These are phyloP conservation scores for Cassiopea xamachana DNA, from an alignment of 30 jellyfish, hydroid and myxozoan species.

Conservation along the genomic window DNA sequence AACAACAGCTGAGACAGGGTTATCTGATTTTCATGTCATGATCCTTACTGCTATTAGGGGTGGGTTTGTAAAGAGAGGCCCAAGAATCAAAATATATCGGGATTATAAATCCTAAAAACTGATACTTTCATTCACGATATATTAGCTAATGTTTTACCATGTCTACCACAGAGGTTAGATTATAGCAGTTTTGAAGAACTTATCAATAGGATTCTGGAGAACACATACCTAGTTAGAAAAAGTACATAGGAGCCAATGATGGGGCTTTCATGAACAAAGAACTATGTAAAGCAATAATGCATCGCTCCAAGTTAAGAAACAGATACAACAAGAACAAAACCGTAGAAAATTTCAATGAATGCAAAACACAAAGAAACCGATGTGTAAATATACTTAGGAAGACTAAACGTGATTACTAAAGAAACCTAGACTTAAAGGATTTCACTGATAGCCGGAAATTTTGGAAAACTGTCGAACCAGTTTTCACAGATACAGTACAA, in stretches of 20 bases:
- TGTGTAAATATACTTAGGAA: constrained; percentile 1
- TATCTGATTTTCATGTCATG: no score
- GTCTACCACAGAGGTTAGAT: background rate
- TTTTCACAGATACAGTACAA: background rate
- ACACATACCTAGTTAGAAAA: background rate
- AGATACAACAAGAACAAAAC: background rate
- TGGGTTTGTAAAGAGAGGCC: background rate
- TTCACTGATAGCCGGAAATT: background rate
- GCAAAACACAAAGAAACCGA: background rate
- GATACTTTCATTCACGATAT: background rate
- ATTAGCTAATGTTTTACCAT: background rate
- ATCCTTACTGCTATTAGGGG: no score
- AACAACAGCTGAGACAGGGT: no score
- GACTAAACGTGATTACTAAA: background rate
- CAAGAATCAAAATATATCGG: background rate
- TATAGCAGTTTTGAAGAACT: no score
- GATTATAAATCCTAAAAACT: background rate
- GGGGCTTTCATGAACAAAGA: constrained; percentile 2
- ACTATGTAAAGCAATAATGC: constrained; percentile 6
- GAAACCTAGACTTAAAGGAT: background rate
- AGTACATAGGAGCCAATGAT: background rate
- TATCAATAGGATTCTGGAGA: background rate
- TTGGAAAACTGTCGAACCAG: constrained; percentile 5
- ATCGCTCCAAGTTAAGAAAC: constrained; percentile 8
- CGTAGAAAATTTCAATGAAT: background rate